A percentile compares a stretch with the other conserved stretches of the same genome.
These are phyloP conservation scores for Drosophila lini DNA, from an alignment of 1,140 invertebrate genomes.

Conservation along the genomic window DNA sequence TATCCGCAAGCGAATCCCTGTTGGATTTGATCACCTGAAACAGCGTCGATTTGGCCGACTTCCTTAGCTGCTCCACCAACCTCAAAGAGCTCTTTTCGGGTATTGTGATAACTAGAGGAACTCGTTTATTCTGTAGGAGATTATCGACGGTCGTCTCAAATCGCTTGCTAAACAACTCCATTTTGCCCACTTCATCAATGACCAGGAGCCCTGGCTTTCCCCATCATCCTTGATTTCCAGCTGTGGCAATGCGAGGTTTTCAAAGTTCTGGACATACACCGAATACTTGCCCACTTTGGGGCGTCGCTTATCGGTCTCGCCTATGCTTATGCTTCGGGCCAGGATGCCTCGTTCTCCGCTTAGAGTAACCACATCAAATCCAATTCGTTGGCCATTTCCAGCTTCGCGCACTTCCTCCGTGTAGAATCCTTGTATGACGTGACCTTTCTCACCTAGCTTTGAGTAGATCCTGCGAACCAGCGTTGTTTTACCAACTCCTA, in stretches of 20 bases:
- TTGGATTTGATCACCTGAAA: constrained; percentile 44
- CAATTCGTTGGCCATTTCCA: constrained; percentile 40
- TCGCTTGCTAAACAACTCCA: constrained; percentile 55
- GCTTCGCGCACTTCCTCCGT: constrained; percentile 52
- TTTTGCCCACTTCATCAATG: constrained; percentile 67
- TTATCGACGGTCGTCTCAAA: constrained; percentile 36
- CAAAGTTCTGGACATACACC: constrained; percentile 61
- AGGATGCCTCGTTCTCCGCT: constrained; percentile 42
- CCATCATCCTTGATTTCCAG: background rate
- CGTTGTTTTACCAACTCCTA: constrained; percentile 66
- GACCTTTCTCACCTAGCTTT: constrained; percentile 13
- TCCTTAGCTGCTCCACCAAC: constrained; percentile 51
- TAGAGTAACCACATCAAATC: constrained; percentile 63
- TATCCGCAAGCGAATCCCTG: constrained; percentile 30
- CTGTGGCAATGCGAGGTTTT: constrained; percentile 40
- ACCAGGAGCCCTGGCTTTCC: constrained; percentile 23
- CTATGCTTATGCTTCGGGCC: constrained; percentile 17
- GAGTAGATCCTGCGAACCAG: constrained; percentile 45
- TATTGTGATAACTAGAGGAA: constrained; percentile 41
- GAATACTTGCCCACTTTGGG: constrained; percentile 66
- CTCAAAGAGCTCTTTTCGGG: constrained; percentile 10
- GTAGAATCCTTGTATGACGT: constrained; percentile 52
- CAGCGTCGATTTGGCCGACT: constrained; percentile 1
- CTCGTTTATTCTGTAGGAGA: constrained; percentile 6
- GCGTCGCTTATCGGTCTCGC: constrained; percentile 8